These are phyloP conservation scores for Sebastiscus tertius DNA, from an alignment of 2,797 vertebrate species.

Conservation along the genomic window DNA sequence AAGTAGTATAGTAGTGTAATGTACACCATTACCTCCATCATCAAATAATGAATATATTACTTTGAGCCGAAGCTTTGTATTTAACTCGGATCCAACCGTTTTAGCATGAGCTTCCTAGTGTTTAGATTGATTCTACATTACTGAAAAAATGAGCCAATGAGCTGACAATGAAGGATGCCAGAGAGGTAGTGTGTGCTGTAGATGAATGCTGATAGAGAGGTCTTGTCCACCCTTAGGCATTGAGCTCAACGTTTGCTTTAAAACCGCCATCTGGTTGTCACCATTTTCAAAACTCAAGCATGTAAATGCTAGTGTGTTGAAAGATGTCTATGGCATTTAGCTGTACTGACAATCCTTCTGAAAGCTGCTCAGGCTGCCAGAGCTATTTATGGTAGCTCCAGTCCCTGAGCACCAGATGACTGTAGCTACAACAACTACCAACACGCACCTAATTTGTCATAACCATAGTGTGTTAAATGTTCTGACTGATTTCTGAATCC, in stretches of 20 bases:
- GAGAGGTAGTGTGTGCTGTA: background rate
- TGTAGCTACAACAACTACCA: constrained; percentile 21
- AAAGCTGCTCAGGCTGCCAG: constrained; percentile 32
- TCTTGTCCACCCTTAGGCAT: constrained; percentile 38
- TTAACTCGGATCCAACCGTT: background rate
- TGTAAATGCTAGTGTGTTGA: constrained; percentile 37
- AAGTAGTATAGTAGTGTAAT: background rate
- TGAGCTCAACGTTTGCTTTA: constrained; percentile 43
- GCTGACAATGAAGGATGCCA: background rate
- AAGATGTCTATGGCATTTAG: constrained; percentile 36
- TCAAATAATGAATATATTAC: background rate
- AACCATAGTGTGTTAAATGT: constrained; percentile 28
- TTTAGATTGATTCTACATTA: background rate
- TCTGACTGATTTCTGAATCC: constrained; percentile 12
- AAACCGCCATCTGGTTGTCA: constrained; percentile 65
- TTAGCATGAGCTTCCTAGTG: background rate
- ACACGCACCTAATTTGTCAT: constrained; percentile 31
- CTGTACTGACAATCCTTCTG: constrained; percentile 40
- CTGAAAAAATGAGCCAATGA: background rate
- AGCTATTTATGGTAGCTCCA: constrained; percentile 46
- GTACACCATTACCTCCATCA: background rate
- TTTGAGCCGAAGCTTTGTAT: background rate
- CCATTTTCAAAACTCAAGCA: constrained; percentile 23
- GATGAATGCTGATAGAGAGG: constrained; percentile 57
- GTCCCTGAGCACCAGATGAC: constrained; percentile 32